Evolutionary conservation across 2,113 vertebrate species (phyloP).

Genomic region (Podarcis muralis): DNA sequence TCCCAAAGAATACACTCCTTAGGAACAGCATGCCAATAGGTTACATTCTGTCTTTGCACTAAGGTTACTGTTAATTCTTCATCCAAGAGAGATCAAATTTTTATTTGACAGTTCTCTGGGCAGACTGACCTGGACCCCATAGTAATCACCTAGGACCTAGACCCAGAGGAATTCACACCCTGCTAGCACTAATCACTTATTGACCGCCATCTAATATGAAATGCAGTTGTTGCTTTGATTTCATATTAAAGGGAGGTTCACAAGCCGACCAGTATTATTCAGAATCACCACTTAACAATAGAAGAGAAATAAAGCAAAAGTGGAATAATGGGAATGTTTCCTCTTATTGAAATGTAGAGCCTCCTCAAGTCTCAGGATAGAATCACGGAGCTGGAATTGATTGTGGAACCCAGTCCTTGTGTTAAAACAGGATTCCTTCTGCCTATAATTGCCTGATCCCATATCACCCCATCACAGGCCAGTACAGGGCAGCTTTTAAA

Average conservation of each 20-base stretch:
- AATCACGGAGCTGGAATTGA: too few relatives aligned
- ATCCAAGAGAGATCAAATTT: too few relatives aligned
- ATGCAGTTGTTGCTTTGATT: too few relatives aligned
- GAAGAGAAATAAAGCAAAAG: background rate
- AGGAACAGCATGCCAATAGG: too few relatives aligned
- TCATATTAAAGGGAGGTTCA: background rate
- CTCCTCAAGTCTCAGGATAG: background rate
- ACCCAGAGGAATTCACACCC: background rate
- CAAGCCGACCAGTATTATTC: background rate
- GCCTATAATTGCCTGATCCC: background rate
- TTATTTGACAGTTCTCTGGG: too few relatives aligned
- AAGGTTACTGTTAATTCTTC: too few relatives aligned
- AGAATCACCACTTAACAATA: background rate
- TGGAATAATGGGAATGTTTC: background rate
- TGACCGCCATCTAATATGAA: background rate
- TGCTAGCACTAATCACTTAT: background rate
- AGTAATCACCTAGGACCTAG: background rate
- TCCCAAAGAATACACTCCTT: too few relatives aligned
- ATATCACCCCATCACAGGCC: background rate
- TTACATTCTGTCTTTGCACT: too few relatives aligned
- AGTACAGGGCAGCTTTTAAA: background rate
- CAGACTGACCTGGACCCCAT: too few relatives aligned
- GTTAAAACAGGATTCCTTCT: background rate
- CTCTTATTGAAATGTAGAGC: background rate
- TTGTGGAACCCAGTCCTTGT: background rate